phyloP scores from a whole-genome alignment of 2,797 vertebrate species.

The Steatocranus sp. region DNA sequence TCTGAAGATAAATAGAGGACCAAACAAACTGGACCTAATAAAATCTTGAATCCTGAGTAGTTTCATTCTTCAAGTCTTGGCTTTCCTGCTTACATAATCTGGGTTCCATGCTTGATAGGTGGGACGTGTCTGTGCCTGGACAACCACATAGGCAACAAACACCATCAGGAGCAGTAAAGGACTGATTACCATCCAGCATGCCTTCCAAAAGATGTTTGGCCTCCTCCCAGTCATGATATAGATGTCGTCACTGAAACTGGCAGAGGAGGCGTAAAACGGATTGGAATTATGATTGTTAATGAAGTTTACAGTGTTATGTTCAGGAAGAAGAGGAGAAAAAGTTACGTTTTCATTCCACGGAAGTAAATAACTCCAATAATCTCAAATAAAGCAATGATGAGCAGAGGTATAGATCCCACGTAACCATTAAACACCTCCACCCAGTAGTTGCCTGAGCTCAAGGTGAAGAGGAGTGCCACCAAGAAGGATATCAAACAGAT shows the following conservation, averaged over 20 bases:
- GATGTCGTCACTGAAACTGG: constrained; percentile 86
- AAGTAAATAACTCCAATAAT: constrained; percentile 73
- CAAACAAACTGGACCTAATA: background rate
- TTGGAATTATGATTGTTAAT: background rate
- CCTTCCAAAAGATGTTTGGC: constrained; percentile 82
- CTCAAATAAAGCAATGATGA: constrained; percentile 86
- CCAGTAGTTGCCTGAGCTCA: constrained; percentile 92
- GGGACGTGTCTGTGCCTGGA: constrained; percentile 68
- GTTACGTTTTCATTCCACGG: constrained; percentile 82
- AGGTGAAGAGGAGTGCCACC: constrained; percentile 77
- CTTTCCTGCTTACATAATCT: constrained; percentile 73
- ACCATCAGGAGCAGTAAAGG: constrained; percentile 81
- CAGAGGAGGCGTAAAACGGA: background rate
- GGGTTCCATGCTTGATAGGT: constrained; percentile 85
- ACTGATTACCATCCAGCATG: constrained; percentile 84
- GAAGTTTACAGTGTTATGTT: background rate
- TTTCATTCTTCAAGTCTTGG: background rate
- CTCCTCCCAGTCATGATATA: constrained; percentile 82
- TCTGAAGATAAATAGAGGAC: background rate
- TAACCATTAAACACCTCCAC: constrained; percentile 87
- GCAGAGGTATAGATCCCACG: constrained; percentile 80
- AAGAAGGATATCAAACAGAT: constrained; percentile 76
- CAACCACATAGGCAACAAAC: constrained; percentile 74
- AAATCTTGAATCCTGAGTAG: background rate
- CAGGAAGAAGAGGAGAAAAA: background rate